phyloP scores from a whole-genome alignment of 2,797 vertebrate genomes.

The Taeniopygia guttata region DNA sequence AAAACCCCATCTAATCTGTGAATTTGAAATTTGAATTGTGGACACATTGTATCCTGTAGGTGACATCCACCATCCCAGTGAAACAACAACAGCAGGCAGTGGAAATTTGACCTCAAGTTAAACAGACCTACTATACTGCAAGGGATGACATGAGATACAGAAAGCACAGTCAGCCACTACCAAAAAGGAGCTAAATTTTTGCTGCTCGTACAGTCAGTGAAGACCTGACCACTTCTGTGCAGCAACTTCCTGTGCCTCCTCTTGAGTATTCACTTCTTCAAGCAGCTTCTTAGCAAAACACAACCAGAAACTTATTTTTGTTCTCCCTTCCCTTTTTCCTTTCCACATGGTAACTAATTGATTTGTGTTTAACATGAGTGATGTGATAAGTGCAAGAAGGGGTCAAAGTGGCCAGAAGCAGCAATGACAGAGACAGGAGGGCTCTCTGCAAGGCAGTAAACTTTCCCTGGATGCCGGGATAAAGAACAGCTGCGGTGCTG shows the following conservation, averaged over 20 bases:
- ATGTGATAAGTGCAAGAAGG: neutral
- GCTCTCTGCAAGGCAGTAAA: neutral
- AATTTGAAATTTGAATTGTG: neutral
- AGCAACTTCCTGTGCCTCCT: neutral
- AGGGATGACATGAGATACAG: neutral
- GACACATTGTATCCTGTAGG: fast-evolving
- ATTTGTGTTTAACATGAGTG: neutral
- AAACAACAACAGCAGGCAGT: neutral
- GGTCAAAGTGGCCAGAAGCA: neutral
- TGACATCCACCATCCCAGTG: neutral
- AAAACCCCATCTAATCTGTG: neutral
- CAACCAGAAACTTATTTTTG: neutral
- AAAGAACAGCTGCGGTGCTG: neutral
- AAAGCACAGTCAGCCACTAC: neutral
- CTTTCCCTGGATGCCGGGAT: neutral
- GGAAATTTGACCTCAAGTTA: neutral
- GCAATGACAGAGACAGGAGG: neutral
- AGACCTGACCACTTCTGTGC: neutral
- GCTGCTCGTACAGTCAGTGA: neutral
- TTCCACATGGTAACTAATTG: neutral
- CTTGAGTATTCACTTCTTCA: neutral
- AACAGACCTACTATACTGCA: neutral
- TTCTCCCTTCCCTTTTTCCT: neutral
- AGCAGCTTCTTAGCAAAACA: neutral
- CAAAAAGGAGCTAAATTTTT: neutral